Evolutionary conservation across 2,888 invertebrate genomes (phyloP), one percentile per base, ranked within the genome.

Genomic region (Apamea sordens): DNA sequence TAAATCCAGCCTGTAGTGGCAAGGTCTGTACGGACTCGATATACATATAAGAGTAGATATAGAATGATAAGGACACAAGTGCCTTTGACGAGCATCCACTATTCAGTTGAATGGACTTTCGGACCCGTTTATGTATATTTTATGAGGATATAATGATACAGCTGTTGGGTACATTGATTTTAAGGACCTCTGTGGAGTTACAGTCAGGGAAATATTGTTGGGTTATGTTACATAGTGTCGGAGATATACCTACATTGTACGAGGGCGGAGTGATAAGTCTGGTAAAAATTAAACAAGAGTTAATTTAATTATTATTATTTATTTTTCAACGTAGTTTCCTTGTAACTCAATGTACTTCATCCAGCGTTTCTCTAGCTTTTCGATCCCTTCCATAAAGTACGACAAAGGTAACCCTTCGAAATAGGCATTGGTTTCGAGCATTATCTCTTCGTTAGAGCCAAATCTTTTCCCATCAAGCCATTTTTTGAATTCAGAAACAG

Each of bases 101-200:
- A 71, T 73, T 73, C 70, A 83, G 64, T 63, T 77, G 63, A 69
- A 76, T 59, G 76, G 63, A 73, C 63, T 41, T 73, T 67, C 24
- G 41, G 32, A 75, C 41, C n/a, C 15, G 72, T 73, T 75, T 75
- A 82, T 65, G 61, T 72, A 61, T 72, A 75, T 84, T 77, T 83
- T 78, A 83, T 68, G 83, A 73, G 61, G 32, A 78, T 24, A 63
- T 76, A 73, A 82, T 73, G 70, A 63, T 59, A 32, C 53, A 41
- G 69, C n/a, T 65, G 59, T 18, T 63, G 69, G 47, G 24, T 63
- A 76, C 79, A 74, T 86, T 76, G 76, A 76, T 82, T 86, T 85
- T 74, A 78, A 86, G 24, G 74, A 64, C 13, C 61, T 64, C 24
- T 85, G 44, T 47, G 18, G 2, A 72, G 74, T 69, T 69, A 69